Base-by-base conservation (phyloP, 2,888 invertebrate genomes). In the Caenorhabditis sp. region DNA sequence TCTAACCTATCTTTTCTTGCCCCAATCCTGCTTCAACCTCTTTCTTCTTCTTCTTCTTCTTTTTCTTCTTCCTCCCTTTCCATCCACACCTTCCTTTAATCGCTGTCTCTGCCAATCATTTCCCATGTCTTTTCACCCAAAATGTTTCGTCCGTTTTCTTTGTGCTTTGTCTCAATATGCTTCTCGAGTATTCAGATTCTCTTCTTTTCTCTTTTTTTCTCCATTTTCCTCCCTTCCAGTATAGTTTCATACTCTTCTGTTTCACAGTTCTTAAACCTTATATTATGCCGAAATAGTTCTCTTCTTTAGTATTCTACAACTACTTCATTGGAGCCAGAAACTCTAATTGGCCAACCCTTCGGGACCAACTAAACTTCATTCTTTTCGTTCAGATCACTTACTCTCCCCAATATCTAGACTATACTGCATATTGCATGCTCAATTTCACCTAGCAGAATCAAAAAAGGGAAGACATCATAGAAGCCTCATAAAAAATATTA, bases 31-130 rank as follows among this genome's bases (percentile, higher is more conserved):
- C 32, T 37, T 43, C 30, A 50, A 24, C 37, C 55, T 41, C 15
- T 24, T 39, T 24, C 52, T 30, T 35, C 43, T 45, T 27, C 30
- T 15, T 35, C 48, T 32, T 32, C 48, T 32, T 22, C 39, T 52
- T 27, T 30, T 43, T 61, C 50, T 45, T 43, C 35, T 50, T 52
- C 48, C 15, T 39, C 13, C 24, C 37, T 61, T 30, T 58, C 27
- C n/a, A n/a, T n/a, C 39, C 32, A 39, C 20, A 15, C 15, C 43
- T 58, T 63, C 43, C 62, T 52, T 58, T 61, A 43, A 55, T 43
- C 62, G 59, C 65, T 68, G 45, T 73, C 58, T 61, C 61, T 50
- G 46, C 15, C 35, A 24, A 24, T 37, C 17, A 35, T 1, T 50
- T 20, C 56, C 35, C 9, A 17, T 27, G n/a, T 45, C 9, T n/a